Percentiles rank a stretch among this genome's conserved stretches.
Evolutionary conservation across 2,113 vertebrate genomes (phyloP).

Genomic region (Arenaria interpres): DNA sequence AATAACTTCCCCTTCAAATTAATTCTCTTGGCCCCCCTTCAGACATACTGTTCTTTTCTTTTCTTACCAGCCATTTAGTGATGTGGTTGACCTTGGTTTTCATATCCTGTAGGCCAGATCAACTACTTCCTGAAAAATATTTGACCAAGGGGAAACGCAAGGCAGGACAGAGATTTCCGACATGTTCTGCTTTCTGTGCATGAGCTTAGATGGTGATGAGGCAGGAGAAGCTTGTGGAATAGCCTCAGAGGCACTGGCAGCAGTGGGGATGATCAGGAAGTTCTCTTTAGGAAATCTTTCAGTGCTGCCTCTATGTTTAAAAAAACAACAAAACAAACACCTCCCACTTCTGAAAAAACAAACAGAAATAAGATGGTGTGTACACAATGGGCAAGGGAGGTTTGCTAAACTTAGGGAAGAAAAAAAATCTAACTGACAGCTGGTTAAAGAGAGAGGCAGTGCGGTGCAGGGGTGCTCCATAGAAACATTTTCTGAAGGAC

Average conservation of each 20-base stretch:
- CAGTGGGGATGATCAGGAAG: background rate
- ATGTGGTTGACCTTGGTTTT: slow-evolving; percentile 60
- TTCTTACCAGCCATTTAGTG: slow-evolving; percentile 37
- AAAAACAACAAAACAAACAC: background rate
- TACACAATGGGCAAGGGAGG: background rate
- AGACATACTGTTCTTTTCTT: background rate
- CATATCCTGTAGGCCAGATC: slow-evolving; percentile 30
- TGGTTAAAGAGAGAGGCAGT: background rate
- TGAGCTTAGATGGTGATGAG: background rate
- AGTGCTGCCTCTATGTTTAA: background rate
- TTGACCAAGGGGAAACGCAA: slow-evolving; percentile 23
- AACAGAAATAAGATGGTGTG: background rate
- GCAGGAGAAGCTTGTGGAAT: background rate
- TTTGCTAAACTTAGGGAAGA: background rate
- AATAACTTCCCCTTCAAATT: slow-evolving; percentile 53
- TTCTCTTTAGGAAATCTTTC: background rate
- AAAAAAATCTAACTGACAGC: background rate
- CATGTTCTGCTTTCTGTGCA: background rate
- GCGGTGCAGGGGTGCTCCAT: background rate
- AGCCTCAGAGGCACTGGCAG: background rate
- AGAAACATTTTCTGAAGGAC: background rate
- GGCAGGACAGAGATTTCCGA: slow-evolving; percentile 11
- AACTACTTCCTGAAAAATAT: slow-evolving; percentile 61
- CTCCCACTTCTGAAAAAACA: background rate
- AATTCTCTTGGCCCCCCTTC: slow-evolving; percentile 34